Base-by-base conservation (phyloP, 1,140 invertebrate genomes). In the Microplitis demolitor region DNA sequence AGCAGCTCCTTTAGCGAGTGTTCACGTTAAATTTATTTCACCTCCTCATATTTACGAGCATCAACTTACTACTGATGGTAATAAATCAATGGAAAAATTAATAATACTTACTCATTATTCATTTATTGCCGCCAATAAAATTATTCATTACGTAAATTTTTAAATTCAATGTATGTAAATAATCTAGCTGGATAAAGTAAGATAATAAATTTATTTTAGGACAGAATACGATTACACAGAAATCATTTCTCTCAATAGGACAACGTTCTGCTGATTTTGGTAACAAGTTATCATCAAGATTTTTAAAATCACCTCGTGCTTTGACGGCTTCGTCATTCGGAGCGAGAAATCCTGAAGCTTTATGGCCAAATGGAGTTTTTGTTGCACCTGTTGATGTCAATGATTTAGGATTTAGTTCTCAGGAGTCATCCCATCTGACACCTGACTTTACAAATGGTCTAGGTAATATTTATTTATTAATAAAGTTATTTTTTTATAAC, bases 21-120 rank as follows among this genome's bases (percentile, higher is more conserved):
- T 86, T 24, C 82, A 82, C 66, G 79, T 85, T 66, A 86, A 82
- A 78, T 85, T 85, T 56, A 72, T 85, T n/a, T 83, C 83, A 13
- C 83, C 82, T 11, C 82, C 84, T 4, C 79, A 86, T 72, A 64
- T 81, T 58, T 82, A 84, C 66, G 82, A 85, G 62, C 84, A 86
- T 63, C 80, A 79, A 35, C 74, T 85, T 63, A 83, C 80, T 16
- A 84, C 82, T 61, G 78, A 85, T 64, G 82, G 84, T 84, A 78
- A 79, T 71, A 63, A 51, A 53, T 68, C 4, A 1, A 63, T 34
- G n/a, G 34, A 39, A 24, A 24, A 45, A 45, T 45, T 45, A 45
- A 9, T 45, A 45, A 6, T 45, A 45, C 39, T 45, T 0, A 45
- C 14, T 24, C 56, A 53, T 66, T 69, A 34, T 69, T 62, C 39